phyloP scores from a whole-genome alignment of 2,888 invertebrate species.

The Epistrophe grossulariae region DNA sequence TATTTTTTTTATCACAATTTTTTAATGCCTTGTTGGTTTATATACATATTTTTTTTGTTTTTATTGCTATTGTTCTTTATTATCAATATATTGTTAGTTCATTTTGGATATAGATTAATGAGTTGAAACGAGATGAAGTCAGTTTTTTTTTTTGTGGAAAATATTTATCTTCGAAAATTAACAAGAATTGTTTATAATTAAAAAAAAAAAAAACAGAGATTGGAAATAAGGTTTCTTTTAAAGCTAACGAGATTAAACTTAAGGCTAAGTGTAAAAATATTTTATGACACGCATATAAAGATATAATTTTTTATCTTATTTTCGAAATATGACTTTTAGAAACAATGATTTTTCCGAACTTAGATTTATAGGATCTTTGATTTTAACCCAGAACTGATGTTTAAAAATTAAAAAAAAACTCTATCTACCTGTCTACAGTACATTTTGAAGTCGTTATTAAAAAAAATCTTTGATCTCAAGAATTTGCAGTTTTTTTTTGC shows the following conservation, averaged over 20 bases:
- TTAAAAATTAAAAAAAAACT: no score
- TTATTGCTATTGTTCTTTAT: not conserved
- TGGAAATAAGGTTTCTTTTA: not conserved
- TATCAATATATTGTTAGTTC: slow-evolving; percentile 3
- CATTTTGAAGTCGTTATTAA: no score
- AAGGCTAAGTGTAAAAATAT: no score
- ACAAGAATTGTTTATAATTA: not conserved
- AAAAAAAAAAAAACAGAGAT: not conserved
- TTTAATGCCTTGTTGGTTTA: slow-evolving; percentile 6
- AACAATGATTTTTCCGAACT: no score
- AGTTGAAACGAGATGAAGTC: not conserved
- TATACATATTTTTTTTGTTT: not conserved
- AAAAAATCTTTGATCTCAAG: no score
- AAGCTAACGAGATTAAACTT: not conserved
- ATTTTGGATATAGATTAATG: slow-evolving; percentile 17
- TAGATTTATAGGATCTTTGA: no score
- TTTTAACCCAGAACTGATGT: no score
- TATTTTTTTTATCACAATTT: slow-evolving; percentile 8
- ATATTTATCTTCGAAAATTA: slow-evolving; percentile 4
- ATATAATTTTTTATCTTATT: no score
- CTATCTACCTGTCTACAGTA: no score
- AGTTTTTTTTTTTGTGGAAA: not conserved
- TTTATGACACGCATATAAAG: no score
- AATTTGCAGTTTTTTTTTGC: no score
- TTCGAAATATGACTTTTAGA: no score